Evolutionary conservation across 2,113 vertebrate species (phyloP).

Genomic region (Chaetops frenatus): DNA sequence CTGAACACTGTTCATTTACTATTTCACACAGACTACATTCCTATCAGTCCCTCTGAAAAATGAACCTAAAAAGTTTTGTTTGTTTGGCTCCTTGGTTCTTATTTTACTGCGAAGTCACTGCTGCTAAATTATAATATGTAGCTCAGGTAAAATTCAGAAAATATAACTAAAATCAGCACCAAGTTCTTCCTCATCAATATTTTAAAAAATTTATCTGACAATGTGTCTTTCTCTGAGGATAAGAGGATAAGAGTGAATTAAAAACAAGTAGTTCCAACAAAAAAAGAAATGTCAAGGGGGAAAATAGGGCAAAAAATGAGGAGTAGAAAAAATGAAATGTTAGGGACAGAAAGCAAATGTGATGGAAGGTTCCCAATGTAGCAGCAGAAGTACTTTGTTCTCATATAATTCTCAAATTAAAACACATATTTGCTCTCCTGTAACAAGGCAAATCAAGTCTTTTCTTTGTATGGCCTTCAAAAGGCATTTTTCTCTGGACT

Average conservation of each 20-base stretch:
- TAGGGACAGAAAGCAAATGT: not conserved
- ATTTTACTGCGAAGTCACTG: not conserved
- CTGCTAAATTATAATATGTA: not conserved
- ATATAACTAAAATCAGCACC: not conserved
- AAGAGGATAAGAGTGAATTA: not conserved
- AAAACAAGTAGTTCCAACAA: not conserved
- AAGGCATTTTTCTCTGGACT: not conserved
- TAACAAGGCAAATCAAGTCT: not conserved
- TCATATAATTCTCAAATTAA: not conserved
- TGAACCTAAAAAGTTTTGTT: not conserved
- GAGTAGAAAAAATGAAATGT: not conserved
- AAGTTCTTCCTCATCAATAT: not conserved
- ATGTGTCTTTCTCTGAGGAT: not conserved
- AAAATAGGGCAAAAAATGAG: not conserved
- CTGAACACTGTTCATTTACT: not conserved
- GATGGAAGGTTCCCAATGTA: not conserved
- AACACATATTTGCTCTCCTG: not conserved
- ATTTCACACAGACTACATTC: not conserved
- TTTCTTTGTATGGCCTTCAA: not conserved
- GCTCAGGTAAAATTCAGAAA: not conserved
- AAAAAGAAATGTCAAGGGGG: not conserved
- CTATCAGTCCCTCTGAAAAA: not conserved
- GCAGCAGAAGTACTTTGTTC: not conserved
- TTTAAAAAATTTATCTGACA: not conserved
- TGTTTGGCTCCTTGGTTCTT: not conserved